Conservation (phyloP, 2,113 vertebrate species). For the Ammodytes marinus region DNA sequence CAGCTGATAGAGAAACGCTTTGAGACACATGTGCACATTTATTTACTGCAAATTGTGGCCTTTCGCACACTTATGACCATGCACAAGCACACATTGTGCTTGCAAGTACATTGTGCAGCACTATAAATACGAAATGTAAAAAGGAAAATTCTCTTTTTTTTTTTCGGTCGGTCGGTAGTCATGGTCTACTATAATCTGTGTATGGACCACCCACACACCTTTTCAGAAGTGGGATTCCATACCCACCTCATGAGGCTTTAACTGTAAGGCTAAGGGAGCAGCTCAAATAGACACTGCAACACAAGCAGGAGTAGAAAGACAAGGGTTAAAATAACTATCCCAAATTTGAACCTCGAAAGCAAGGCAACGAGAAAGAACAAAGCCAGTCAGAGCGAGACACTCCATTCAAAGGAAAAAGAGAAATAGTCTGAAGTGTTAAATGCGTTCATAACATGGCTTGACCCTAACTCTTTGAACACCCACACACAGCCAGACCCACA, state of each 20-base stretch:
- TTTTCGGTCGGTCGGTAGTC: no score
- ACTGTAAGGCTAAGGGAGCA: neutral
- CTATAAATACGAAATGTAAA: no score
- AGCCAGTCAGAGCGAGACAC: neutral
- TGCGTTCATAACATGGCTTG: neutral
- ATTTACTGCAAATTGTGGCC: no score
- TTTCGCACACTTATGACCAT: no score
- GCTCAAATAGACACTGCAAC: no score
- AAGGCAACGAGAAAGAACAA: neutral
- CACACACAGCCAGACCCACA: fast-evolving
- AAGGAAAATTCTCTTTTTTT: no score
- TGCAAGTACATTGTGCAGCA: no score
- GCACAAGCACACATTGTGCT: no score
- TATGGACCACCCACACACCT: neutral
- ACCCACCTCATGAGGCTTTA: neutral
- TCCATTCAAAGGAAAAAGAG: slow-evolving; percentile 11
- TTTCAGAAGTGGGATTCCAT: neutral
- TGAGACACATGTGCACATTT: no score
- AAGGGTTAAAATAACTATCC: slow-evolving; percentile 1
- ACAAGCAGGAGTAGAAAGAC: neutral
- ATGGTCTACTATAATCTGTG: neutral
- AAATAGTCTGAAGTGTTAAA: slow-evolving; percentile 15
- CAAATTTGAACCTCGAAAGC: neutral
- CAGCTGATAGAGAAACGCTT: no score
- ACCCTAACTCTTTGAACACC: neutral